Evolutionary conservation across 2,113 vertebrate species (phyloP).

Genomic region (Pelmatolapia mariae): DNA sequence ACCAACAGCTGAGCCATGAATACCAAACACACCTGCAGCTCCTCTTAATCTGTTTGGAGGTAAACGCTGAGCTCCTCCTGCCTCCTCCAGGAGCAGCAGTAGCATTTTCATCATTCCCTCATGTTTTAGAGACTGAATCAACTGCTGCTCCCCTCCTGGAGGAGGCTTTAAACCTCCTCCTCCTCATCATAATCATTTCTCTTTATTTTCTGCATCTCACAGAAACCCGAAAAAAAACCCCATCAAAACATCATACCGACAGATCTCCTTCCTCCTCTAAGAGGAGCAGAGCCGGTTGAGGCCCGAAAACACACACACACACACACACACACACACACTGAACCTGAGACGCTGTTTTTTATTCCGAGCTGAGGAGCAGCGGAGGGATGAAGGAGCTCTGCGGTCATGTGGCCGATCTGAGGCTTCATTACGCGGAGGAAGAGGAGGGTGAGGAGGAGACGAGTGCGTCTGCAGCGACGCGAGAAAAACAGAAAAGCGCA

Average conservation of each 20-base stretch:
- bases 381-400: background rate
- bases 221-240: no score
- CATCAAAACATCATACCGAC: background rate
- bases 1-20: background rate
- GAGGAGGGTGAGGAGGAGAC: background rate
- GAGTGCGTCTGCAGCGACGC: conserved; percentile 24
- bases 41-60: background rate
- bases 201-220: background rate
- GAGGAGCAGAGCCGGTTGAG: background rate
- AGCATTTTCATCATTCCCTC: background rate
- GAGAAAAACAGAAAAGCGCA: background rate
- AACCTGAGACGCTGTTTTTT: background rate
- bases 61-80: background rate
- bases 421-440: background rate
- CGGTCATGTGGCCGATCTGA: conserved; percentile 1
- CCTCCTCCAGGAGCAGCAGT: background rate
- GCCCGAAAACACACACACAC: background rate
- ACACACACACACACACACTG: background rate
- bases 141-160: background rate
- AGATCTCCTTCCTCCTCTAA: background rate
- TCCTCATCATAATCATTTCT: background rate
- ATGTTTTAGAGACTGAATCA: background rate
- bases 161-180: background rate
- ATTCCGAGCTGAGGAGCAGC: background rate
- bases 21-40: background rate